Conservation (phyloP, 2,888 invertebrate species). For the Cotesia congregata region DNA sequence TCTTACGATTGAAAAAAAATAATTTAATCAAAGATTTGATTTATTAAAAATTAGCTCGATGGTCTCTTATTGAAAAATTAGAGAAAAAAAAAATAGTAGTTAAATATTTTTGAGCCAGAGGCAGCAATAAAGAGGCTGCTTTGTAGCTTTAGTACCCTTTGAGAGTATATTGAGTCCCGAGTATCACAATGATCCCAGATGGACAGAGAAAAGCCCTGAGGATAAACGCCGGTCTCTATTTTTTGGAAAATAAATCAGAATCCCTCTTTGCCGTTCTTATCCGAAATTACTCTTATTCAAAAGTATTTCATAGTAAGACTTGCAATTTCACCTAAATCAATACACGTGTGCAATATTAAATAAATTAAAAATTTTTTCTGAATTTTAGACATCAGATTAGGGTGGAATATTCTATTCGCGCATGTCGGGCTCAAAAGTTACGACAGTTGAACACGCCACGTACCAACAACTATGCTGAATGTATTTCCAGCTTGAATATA, state of each 20-base stretch:
- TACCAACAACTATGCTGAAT: conserved; percentile 40
- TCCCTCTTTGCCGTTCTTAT: background rate
- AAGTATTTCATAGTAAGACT: background rate
- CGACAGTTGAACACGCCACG: conserved; percentile 38
- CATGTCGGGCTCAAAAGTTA: conserved; percentile 33
- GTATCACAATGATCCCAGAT: conserved; percentile 12
- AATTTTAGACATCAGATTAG: background rate
- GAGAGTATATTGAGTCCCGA: conserved; percentile 4
- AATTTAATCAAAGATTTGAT: background rate
- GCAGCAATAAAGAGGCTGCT: conserved; percentile 29
- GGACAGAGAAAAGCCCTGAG: conserved; percentile 12
- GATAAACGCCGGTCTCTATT: conserved; percentile 11
- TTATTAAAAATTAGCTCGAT: too few relatives aligned
- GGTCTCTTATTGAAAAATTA: too few relatives aligned
- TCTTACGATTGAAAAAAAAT: background rate
- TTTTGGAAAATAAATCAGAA: background rate
- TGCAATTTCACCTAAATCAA: background rate
- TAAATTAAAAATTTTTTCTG: background rate
- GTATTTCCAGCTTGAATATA: conserved; percentile 44
- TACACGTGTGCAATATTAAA: background rate
- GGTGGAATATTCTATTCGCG: conserved; percentile 15
- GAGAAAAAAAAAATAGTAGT: background rate
- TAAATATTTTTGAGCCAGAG: conserved; percentile 2
- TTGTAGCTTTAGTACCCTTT: background rate
- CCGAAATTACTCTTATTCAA: background rate